Conservation (phyloP, 2,113 vertebrate species). For the Brienomyrus brachyistius region DNA sequence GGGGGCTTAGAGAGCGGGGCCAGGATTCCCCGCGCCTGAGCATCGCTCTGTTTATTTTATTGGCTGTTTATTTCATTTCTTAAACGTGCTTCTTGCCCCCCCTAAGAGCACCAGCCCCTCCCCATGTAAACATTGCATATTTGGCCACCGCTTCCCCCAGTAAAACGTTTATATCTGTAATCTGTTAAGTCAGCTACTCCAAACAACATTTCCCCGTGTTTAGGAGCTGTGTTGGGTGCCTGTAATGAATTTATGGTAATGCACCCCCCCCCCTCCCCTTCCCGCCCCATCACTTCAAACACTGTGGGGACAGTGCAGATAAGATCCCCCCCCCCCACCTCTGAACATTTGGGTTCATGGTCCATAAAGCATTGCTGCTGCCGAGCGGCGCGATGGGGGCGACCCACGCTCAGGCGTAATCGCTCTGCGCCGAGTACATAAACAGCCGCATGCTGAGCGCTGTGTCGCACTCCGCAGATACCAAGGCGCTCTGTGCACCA, state of each 20-base stretch:
- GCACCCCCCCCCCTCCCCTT: slow-evolving; percentile 53
- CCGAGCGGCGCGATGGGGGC: background rate
- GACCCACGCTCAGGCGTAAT: background rate
- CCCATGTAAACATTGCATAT: slow-evolving; percentile 59
- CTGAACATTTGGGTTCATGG: slow-evolving; percentile 17
- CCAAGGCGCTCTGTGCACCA: too few species aligned
- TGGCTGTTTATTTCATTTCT: slow-evolving; percentile 43
- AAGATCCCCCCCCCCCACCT: slow-evolving; percentile 15
- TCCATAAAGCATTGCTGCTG: slow-evolving; percentile 15
- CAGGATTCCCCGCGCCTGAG: slow-evolving; percentile 13
- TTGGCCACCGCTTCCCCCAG: slow-evolving; percentile 55
- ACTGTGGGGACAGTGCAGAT: slow-evolving; percentile 13
- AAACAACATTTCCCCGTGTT: slow-evolving; percentile 68
- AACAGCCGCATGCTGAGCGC: background rate
- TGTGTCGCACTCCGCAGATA: background rate
- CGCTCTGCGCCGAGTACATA: slow-evolving; percentile 6
- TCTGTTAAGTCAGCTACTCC: slow-evolving; percentile 66
- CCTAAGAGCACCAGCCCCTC: slow-evolving; percentile 28
- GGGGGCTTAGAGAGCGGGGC: slow-evolving; percentile 4
- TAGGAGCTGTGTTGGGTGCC: slow-evolving; percentile 64
- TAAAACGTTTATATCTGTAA: slow-evolving; percentile 67
- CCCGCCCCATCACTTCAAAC: slow-evolving; percentile 34
- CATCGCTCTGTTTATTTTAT: slow-evolving; percentile 42
- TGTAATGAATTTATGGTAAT: slow-evolving; percentile 74
- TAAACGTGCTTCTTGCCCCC: slow-evolving; percentile 31